These are phyloP conservation scores for Theretra japonica DNA, from an alignment of 2,888 invertebrate species.

Conservation along the genomic window DNA sequence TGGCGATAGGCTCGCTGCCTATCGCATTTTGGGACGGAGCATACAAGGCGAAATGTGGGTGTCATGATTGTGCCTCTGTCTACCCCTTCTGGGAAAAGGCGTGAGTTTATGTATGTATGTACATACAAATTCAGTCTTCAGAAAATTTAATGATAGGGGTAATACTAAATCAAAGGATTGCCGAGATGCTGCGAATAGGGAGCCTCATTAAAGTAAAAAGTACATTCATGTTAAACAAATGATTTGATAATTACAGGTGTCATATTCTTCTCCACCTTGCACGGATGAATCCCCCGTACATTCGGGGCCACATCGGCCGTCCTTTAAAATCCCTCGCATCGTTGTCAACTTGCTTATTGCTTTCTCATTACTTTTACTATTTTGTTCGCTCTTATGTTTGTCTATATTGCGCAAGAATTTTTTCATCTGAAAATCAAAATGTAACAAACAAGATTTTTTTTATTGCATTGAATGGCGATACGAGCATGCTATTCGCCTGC, in stretches of 20 bases:
- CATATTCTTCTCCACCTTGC: conserved; percentile 60
- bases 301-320: conserved; percentile 74
- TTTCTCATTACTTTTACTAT: conserved; percentile 64
- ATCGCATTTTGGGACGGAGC: too few relatives aligned
- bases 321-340: conserved; percentile 77
- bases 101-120: too few relatives aligned
- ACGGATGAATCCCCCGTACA: conserved; percentile 75
- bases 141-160: too few relatives aligned
- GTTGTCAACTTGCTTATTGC: conserved; percentile 73
- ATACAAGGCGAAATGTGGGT: too few relatives aligned
- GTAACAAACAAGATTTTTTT: too few relatives aligned
- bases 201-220: background rate
- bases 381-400: conserved; percentile 75
- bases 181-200: background rate
- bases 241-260: conserved; percentile 4
- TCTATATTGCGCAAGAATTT: conserved; percentile 79
- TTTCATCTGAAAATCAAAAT: conserved; percentile 69
- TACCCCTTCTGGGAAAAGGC: too few relatives aligned
- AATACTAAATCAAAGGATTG: too few relatives aligned
- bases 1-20: too few relatives aligned
- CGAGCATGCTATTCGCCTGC: too few relatives aligned
- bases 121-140: too few relatives aligned
- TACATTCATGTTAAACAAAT: background rate
- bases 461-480: too few relatives aligned
- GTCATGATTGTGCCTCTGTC: too few relatives aligned